A percentile compares a stretch with the other conserved stretches of the same genome.
These are phyloP conservation scores for Cryptus viduatorius DNA, from an alignment of 2,888 invertebrate genomes.

Conservation along the genomic window DNA sequence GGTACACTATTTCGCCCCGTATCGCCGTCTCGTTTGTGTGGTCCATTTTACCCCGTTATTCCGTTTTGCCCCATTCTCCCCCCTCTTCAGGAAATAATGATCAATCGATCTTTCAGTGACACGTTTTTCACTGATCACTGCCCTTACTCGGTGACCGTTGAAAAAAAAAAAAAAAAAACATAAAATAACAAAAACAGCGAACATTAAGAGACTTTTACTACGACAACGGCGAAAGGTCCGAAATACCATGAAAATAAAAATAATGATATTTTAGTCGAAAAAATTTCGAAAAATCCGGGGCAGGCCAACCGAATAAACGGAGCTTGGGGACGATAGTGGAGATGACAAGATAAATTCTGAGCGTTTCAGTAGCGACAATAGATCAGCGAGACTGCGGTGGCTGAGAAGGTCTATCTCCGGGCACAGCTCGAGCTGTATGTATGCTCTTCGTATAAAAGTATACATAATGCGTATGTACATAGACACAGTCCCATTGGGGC, in stretches of 20 bases:
- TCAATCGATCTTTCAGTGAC: too few species aligned
- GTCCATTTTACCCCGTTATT: too few species aligned
- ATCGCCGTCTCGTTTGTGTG: too few species aligned
- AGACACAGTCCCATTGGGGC: slow-evolving; percentile 21
- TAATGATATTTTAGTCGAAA: slow-evolving; percentile 53
- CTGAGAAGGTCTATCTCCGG: background rate
- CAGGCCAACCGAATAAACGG: slow-evolving; percentile 44
- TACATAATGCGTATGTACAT: slow-evolving; percentile 38
- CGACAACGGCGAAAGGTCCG: slow-evolving; percentile 14
- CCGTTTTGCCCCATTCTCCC: too few species aligned
- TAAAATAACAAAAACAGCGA: background rate
- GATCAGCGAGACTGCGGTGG: slow-evolving; percentile 23
- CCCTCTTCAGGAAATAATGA: too few species aligned
- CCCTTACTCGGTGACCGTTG: too few species aligned
- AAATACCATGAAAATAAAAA: slow-evolving; percentile 44
- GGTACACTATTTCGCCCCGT: too few species aligned
- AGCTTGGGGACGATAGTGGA: slow-evolving; percentile 3
- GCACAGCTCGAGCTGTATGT: background rate
- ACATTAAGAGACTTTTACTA: background rate
- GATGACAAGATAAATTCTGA: slow-evolving; percentile 45
- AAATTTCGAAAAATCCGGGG: slow-evolving; percentile 17
- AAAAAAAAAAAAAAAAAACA: too few species aligned
- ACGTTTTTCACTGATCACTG: too few species aligned
- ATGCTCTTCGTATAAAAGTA: background rate
- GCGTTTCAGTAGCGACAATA: slow-evolving; percentile 9